Conservation (phyloP, 1,140 invertebrate species). For the Drosophila sucinea region DNA sequence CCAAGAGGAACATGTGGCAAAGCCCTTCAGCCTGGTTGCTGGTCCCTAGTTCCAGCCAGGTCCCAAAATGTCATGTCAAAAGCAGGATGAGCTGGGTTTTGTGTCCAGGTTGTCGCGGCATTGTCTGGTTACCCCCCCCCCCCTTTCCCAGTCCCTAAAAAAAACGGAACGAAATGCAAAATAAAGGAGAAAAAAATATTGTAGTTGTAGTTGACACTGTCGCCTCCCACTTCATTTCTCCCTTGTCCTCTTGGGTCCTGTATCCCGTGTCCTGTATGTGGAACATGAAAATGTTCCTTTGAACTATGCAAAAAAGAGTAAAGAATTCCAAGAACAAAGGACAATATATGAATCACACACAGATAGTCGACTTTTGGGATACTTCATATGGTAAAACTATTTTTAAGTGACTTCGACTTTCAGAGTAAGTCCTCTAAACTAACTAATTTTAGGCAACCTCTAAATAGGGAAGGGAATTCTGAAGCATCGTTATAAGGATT, state of each 20-base stretch:
- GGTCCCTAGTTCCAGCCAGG: conserved; percentile 3
- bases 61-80: conserved; percentile 29
- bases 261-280: conserved; percentile 12
- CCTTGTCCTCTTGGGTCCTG: conserved; percentile 22
- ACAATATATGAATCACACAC: not conserved
- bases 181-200: conserved; percentile 21
- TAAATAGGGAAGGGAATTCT: too few relatives aligned
- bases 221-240: not conserved
- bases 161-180: not conserved
- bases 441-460: too few relatives aligned
- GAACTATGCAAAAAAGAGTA: not conserved
- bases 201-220: conserved; percentile 55
- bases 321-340: not conserved
- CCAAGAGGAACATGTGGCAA: conserved; percentile 8
- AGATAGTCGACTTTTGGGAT: not conserved
- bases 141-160: conserved; percentile 17
- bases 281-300: conserved; percentile 39
- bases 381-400: not conserved
- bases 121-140: conserved; percentile 29
- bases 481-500: too few relatives aligned
- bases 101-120: conserved; percentile 38
- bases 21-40: conserved; percentile 17
- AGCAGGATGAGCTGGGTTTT: conserved; percentile 34
- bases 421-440: too few relatives aligned
- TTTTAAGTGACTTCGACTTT: too few relatives aligned